Evolutionary conservation across 2,888 invertebrate genomes (phyloP).

Genomic region (Drosophila mayaguana): DNA sequence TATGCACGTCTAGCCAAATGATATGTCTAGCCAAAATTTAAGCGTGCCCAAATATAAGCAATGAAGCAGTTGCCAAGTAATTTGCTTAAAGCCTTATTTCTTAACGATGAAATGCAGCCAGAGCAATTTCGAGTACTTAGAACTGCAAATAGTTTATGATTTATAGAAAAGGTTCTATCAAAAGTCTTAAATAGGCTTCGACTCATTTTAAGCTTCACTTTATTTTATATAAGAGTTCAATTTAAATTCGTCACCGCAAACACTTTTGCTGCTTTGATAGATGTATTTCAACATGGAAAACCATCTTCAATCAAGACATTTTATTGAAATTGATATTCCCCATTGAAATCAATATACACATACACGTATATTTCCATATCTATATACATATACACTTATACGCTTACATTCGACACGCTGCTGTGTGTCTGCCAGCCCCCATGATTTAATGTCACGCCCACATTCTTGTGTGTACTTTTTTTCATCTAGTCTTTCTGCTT

Average conservation of each 20-base stretch:
- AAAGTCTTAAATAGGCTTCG: background rate
- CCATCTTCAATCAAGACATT: constrained; percentile 24
- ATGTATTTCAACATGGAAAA: background rate
- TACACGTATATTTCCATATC: background rate
- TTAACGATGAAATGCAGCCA: background rate
- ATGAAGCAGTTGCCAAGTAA: background rate
- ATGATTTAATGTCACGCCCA: constrained; percentile 43
- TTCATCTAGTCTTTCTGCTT: background rate
- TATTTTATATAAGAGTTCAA: background rate
- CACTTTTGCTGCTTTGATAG: background rate
- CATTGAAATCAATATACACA: constrained; percentile 12
- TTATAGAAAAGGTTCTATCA: background rate
- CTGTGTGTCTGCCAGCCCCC: constrained; percentile 17
- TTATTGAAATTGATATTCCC: constrained; percentile 23
- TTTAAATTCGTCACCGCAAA: background rate
- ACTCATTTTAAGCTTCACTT: background rate
- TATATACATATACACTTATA: background rate
- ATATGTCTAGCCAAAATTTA: background rate
- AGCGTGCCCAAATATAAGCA: background rate
- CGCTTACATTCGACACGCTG: constrained; percentile 20
- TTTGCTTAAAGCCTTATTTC: background rate
- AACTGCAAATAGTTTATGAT: background rate
- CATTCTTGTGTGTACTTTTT: constrained; percentile 26
- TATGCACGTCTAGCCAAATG: background rate
- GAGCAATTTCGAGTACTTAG: background rate